These are phyloP conservation scores for Anguilla rostrata DNA, from an alignment of 2,113 vertebrate species.

Conservation along the genomic window DNA sequence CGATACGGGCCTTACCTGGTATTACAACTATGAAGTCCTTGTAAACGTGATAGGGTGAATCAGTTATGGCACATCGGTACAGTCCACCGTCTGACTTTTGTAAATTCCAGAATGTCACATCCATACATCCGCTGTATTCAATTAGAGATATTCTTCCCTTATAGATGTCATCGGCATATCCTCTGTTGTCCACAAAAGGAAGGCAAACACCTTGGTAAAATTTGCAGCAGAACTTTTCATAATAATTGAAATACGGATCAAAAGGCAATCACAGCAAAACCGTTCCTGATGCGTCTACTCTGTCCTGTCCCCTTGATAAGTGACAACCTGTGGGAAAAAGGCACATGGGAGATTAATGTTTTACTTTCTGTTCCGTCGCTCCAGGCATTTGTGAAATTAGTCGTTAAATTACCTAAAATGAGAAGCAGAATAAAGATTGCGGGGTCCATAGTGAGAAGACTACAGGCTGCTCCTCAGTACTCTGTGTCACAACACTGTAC, in stretches of 20 bases:
- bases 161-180: constrained; percentile 42
- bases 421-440: no score
- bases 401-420: no score
- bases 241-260: no score
- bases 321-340: no score
- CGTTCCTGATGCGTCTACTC: no score
- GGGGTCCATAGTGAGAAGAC: neutral
- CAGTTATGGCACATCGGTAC: constrained; percentile 59
- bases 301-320: no score
- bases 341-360: no score
- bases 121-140: neutral
- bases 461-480: neutral
- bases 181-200: constrained; percentile 52
- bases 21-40: constrained; percentile 45
- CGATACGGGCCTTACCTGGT: constrained; percentile 50
- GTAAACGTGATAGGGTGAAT: constrained; percentile 33
- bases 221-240: no score
- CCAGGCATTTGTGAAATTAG: no score
- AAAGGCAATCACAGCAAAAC: no score
- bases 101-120: constrained; percentile 58
- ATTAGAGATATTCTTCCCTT: constrained; percentile 52
- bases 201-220: no score
- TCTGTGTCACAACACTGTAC: neutral
- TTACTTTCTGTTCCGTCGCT: no score
- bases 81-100: constrained; percentile 50